Evolutionary conservation across 1,140 invertebrate genomes (phyloP).

Genomic region (Drosophila athabasca): DNA sequence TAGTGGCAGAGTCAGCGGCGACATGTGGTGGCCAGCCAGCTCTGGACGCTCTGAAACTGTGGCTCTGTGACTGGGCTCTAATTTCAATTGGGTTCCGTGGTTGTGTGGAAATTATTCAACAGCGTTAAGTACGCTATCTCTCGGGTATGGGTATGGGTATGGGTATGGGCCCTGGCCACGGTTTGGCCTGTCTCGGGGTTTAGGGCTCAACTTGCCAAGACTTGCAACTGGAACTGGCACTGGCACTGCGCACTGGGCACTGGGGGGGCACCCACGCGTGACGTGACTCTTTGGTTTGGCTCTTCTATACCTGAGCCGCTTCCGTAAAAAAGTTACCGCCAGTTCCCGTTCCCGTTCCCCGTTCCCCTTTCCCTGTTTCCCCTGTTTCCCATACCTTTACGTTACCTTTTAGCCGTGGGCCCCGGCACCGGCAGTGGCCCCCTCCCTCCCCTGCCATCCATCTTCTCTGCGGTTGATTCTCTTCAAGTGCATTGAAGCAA

Average conservation of each 20-base stretch:
- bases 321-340: slow-evolving; percentile 76
- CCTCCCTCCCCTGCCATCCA: neutral
- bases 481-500: slow-evolving; percentile 80
- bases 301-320: slow-evolving; percentile 75
- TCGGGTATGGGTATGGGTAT: too few species aligned
- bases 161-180: neutral
- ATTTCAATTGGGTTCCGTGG: slow-evolving; percentile 81
- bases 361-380: slow-evolving; percentile 17
- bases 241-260: slow-evolving; percentile 8
- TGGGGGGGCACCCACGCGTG: slow-evolving; percentile 71
- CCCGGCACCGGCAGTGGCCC: neutral
- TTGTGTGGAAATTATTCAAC: slow-evolving; percentile 80
- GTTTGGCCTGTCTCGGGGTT: neutral
- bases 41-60: slow-evolving; percentile 26
- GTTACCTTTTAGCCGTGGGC: slow-evolving; percentile 1
- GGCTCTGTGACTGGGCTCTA: slow-evolving; percentile 69
- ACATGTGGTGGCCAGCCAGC: slow-evolving; percentile 73
- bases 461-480: slow-evolving; percentile 58
- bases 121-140: slow-evolving; percentile 68
- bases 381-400: slow-evolving; percentile 6
- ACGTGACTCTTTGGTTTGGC: slow-evolving; percentile 81
- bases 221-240: slow-evolving; percentile 26
- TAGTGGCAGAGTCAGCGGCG: slow-evolving; percentile 37
- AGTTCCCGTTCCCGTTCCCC: slow-evolving; percentile 29
- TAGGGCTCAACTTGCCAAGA: slow-evolving; percentile 14